Evolutionary conservation across 1,140 invertebrate genomes (phyloP).

Genomic region (Ips nitidus): DNA sequence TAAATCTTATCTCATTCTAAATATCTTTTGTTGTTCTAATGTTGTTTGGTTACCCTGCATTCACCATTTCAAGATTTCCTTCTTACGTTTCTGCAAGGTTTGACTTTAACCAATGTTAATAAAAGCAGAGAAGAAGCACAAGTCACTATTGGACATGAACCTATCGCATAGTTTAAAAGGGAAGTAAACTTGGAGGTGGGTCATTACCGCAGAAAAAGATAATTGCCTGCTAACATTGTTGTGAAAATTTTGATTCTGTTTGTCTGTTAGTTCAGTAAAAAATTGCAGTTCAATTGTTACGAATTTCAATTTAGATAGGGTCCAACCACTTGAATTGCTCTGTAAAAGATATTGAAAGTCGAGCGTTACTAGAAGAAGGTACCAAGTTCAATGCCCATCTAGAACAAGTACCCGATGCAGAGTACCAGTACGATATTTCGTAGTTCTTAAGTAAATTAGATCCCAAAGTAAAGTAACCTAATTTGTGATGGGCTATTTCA

Average conservation of each 20-base stretch:
- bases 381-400: slow-evolving; percentile 32
- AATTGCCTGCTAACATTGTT: background rate
- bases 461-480: slow-evolving; percentile 12
- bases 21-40: no score
- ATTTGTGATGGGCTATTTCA: background rate
- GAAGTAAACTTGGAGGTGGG: slow-evolving; percentile 13
- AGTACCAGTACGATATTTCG: slow-evolving; percentile 17
- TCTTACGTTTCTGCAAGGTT: no score
- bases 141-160: slow-evolving; percentile 24
- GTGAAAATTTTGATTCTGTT: background rate
- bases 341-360: background rate
- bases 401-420: slow-evolving; percentile 11
- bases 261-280: background rate
- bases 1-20: no score
- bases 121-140: slow-evolving; percentile 27
- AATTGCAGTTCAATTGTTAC: background rate
- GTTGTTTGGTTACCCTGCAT: no score
- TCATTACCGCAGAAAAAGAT: slow-evolving; percentile 7
- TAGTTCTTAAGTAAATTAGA: slow-evolving; percentile 22
- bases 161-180: slow-evolving; percentile 24
- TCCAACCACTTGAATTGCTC: no score
- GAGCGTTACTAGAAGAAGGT: slow-evolving; percentile 8
- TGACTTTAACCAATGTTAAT: slow-evolving; percentile 3
- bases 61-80: no score
- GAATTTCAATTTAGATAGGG: no score